Percentiles rank a stretch among this genome's conserved stretches.
These are phyloP conservation scores for Colinus virginianus DNA, from an alignment of 2,113 vertebrate genomes.

Conservation along the genomic window DNA sequence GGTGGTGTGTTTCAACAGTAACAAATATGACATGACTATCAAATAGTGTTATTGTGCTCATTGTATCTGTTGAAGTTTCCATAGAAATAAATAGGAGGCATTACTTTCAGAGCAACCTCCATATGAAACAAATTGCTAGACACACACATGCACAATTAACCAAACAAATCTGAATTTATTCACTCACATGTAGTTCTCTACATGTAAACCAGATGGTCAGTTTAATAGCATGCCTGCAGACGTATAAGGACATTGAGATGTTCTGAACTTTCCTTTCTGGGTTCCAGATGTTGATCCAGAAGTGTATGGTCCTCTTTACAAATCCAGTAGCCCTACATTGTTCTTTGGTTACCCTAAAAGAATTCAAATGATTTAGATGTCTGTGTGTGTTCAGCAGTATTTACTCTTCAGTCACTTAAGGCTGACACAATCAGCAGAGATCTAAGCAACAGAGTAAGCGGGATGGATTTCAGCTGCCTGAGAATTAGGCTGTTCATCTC, in stretches of 20 bases:
- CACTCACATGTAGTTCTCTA: neutral
- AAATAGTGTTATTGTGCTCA: too few relatives aligned
- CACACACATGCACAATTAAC: too few relatives aligned
- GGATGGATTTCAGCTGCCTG: neutral
- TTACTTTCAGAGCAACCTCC: too few relatives aligned
- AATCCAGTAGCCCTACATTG: neutral
- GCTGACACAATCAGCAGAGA: fast-evolving
- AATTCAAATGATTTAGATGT: neutral
- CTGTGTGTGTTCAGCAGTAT: neutral
- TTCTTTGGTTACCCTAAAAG: neutral
- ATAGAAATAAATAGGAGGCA: too few relatives aligned
- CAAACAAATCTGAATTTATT: neutral
- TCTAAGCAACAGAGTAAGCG: neutral
- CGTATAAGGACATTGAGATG: neutral
- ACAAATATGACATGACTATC: too few relatives aligned
- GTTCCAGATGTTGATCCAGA: neutral
- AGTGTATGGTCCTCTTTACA: neutral
- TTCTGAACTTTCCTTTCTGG: neutral
- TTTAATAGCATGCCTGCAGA: neutral
- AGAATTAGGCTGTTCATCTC: neutral
- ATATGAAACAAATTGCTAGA: too few relatives aligned
- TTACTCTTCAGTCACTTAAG: neutral
- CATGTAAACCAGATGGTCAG: neutral
- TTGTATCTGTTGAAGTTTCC: too few relatives aligned
- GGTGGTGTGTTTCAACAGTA: too few relatives aligned